Conservation (phyloP, 37 sponge, comb jelly and placozoan species). For the Tethya wilhelma region DNA sequence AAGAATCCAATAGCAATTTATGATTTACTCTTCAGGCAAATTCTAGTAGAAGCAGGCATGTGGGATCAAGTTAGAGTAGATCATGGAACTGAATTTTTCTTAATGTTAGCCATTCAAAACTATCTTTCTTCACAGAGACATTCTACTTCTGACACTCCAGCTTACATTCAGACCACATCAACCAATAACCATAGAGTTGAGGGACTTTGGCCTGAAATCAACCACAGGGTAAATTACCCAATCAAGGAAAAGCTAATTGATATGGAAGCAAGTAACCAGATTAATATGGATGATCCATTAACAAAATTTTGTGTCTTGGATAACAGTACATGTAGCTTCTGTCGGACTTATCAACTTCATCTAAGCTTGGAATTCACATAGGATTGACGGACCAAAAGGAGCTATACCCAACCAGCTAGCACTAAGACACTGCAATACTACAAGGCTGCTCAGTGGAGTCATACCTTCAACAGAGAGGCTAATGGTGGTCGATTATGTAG, state of each 20-base stretch:
- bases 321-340: constrained; percentile 9
- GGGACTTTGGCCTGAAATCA: constrained; percentile 46
- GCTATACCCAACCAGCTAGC: constrained; percentile 40
- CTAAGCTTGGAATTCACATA: constrained; percentile 45
- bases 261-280: constrained; percentile 18
- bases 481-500: no score
- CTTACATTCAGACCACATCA: constrained; percentile 18
- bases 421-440: no score
- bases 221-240: constrained; percentile 40
- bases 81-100: constrained; percentile 42
- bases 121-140: background rate
- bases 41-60: constrained; percentile 19
- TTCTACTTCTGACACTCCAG: background rate
- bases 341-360: constrained; percentile 3
- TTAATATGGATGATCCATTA: constrained; percentile 36
- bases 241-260: constrained; percentile 18
- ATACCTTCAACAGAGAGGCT: no score
- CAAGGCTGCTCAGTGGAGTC: no score
- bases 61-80: constrained; percentile 56
- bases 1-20: constrained; percentile 45
- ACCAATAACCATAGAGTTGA: constrained; percentile 38
- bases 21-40: constrained; percentile 19
- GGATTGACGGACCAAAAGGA: constrained; percentile 18
- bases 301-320: constrained; percentile 47
- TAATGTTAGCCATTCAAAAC: constrained; percentile 43